Percentiles rank a stretch among this genome's conserved stretches.
phyloP scores from a whole-genome alignment of 2,113 vertebrate genomes.

The Ardeotis arabs region DNA sequence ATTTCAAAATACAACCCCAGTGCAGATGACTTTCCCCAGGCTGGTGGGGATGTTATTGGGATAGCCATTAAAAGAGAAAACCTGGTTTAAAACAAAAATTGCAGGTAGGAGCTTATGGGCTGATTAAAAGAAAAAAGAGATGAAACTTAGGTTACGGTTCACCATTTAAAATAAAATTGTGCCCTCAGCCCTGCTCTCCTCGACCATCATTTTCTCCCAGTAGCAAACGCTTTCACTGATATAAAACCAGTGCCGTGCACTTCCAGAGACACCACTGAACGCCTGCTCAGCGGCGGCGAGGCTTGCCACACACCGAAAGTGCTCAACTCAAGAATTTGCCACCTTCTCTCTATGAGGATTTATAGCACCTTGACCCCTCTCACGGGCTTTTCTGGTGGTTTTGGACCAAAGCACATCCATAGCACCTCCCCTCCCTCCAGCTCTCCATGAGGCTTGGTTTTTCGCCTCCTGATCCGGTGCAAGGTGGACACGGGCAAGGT shows the following conservation, averaged over 20 bases:
- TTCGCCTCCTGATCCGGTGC: neutral
- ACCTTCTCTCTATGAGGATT: neutral
- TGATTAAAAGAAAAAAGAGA: neutral
- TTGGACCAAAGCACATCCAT: neutral
- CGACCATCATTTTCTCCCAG: neutral
- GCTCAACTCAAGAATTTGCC: neutral
- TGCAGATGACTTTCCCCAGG: neutral
- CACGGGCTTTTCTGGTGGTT: neutral
- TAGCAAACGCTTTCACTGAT: neutral
- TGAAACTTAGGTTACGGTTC: neutral
- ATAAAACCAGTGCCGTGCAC: neutral
- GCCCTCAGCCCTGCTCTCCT: neutral
- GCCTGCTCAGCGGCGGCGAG: neutral
- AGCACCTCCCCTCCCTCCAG: neutral
- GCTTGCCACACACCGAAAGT: neutral
- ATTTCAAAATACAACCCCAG: neutral
- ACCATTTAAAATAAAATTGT: neutral
- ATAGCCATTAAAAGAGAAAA: neutral
- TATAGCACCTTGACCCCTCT: neutral
- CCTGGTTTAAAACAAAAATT: neutral
- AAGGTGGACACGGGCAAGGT: neutral
- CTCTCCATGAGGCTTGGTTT: rapidly evolving
- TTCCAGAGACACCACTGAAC: neutral
- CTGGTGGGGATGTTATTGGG: neutral
- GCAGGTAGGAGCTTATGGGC: neutral